phyloP scores from a whole-genome alignment of 2,113 vertebrate genomes.

The Meriones unguiculatus region DNA sequence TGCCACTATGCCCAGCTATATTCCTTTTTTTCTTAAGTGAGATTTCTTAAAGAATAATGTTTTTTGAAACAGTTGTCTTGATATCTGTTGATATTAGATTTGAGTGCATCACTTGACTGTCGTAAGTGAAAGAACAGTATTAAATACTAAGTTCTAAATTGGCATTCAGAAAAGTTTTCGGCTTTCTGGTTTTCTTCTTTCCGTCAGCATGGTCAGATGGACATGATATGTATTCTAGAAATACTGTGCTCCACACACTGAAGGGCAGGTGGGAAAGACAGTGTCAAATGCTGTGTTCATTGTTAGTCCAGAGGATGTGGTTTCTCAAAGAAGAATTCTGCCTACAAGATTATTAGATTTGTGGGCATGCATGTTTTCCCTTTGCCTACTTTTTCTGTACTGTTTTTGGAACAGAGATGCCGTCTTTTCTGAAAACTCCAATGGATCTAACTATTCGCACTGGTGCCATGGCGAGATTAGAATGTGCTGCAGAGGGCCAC shows the following conservation, averaged over 20 bases:
- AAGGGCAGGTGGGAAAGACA: neutral
- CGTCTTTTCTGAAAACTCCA: slow-evolving; percentile 91
- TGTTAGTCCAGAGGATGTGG: neutral
- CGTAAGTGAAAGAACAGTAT: neutral
- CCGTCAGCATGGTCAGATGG: neutral
- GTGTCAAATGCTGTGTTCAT: neutral
- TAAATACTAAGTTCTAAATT: slow-evolving; percentile 8
- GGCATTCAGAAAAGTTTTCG: neutral
- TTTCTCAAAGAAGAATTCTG: slow-evolving; percentile 12
- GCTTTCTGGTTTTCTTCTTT: neutral
- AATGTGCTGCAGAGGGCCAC: slow-evolving; percentile 91
- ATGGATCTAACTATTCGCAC: slow-evolving; percentile 92
- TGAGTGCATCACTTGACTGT: neutral
- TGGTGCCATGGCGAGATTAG: slow-evolving; percentile 90
- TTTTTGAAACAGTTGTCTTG: neutral
- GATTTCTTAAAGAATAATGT: slow-evolving; percentile 6
- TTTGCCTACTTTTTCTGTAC: neutral
- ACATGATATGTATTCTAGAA: neutral
- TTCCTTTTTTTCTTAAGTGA: neutral
- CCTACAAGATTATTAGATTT: neutral
- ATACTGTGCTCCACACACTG: neutral
- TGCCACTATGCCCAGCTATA: too few relatives aligned
- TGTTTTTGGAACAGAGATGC: slow-evolving; percentile 86
- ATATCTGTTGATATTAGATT: slow-evolving; percentile 17
- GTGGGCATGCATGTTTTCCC: neutral